These are phyloP conservation scores for Parnassius smintheus DNA, from an alignment of 2,888 invertebrate genomes.

Conservation along the genomic window DNA sequence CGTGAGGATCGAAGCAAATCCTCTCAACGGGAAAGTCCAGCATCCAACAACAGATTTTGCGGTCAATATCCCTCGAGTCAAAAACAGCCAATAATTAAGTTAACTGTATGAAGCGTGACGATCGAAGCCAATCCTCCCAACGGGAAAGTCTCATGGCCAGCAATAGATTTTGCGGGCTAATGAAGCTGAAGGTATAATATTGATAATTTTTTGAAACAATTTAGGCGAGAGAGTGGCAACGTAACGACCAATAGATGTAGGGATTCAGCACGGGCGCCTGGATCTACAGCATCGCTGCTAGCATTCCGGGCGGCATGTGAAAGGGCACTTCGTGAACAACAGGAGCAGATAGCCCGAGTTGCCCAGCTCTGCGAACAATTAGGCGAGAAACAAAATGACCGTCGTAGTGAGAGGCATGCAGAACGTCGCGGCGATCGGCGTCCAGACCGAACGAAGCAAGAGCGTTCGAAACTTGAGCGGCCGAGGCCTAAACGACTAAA, in stretches of 20 bases:
- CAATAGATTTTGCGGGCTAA: no score
- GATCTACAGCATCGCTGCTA: constrained; percentile 48
- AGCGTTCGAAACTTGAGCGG: constrained; percentile 14
- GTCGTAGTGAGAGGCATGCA: constrained; percentile 13
- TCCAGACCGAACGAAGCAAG: constrained; percentile 16
- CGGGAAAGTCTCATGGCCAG: no score
- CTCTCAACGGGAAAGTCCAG: no score
- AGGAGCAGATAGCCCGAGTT: constrained; percentile 54
- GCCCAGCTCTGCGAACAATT: constrained; percentile 60
- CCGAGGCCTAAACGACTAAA: constrained; percentile 13
- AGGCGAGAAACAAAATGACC: constrained; percentile 36
- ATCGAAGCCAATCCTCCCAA: no score
- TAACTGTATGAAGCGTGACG: no score
- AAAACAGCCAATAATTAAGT: no score
- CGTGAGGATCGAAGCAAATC: no score
- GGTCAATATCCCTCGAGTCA: no score
- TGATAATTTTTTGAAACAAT: background rate
- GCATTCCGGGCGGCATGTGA: constrained; percentile 56
- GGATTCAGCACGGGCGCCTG: constrained; percentile 27
- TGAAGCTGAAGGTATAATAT: no score
- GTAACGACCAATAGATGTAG: constrained; percentile 26
- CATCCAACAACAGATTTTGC: no score
- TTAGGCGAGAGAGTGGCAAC: constrained; percentile 29
- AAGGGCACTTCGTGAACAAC: constrained; percentile 58
- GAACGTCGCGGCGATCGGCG: constrained; percentile 19